These are phyloP conservation scores for Anhinga rufa DNA, from an alignment of 2,113 vertebrate genomes.

Conservation along the genomic window DNA sequence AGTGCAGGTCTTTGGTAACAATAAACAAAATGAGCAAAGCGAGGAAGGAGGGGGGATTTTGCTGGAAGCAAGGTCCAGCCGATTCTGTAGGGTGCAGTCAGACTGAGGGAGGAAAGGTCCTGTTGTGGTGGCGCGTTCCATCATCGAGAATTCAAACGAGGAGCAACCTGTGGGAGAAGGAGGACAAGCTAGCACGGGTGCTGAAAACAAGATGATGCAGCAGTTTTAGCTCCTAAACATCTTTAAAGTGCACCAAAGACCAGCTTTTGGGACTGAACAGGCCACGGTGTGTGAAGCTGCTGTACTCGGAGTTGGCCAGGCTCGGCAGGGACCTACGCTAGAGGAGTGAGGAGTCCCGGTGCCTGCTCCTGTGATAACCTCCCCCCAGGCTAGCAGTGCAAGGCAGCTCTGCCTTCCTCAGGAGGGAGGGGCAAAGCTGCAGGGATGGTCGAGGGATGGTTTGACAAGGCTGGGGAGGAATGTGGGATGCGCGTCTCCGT, in stretches of 20 bases:
- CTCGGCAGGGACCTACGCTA: neutral
- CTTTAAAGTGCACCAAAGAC: neutral
- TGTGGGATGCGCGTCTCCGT: neutral
- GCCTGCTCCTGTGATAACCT: neutral
- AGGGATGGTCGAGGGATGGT: neutral
- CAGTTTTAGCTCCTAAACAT: neutral
- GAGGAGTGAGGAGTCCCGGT: too few species aligned
- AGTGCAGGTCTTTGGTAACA: conserved; percentile 80
- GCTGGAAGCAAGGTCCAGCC: neutral
- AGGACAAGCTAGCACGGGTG: neutral
- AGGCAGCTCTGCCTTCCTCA: neutral
- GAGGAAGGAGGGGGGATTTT: neutral
- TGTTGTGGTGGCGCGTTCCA: neutral
- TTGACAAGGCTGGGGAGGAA: neutral
- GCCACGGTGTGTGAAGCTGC: accelerated
- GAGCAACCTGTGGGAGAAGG: conserved; percentile 81
- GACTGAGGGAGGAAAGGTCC: conserved; percentile 46
- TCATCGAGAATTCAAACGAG: conserved; percentile 97
- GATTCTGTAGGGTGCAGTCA: neutral
- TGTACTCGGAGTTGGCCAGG: neutral
- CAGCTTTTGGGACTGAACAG: neutral
- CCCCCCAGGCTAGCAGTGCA: too few species aligned
- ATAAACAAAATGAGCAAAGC: conserved; percentile 49
- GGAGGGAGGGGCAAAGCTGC: too few species aligned
- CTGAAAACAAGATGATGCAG: neutral